Base-by-base conservation (phyloP, 2,888 invertebrate species). In the Drosophila seclusa region DNA sequence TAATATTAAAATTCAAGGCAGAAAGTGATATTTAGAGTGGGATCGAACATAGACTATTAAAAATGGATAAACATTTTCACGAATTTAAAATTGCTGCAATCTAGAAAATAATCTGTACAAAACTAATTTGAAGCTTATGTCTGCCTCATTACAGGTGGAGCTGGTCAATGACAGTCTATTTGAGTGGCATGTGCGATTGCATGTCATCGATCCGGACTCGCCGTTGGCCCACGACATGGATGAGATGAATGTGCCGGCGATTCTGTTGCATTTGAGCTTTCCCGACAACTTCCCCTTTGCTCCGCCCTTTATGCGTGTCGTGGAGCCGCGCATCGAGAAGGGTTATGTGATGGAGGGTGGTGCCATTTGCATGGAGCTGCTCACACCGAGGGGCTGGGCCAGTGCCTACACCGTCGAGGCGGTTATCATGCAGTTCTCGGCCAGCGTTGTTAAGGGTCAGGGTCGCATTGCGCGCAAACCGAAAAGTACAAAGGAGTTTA, bases 321-420 rank as follows among this genome's bases (percentile, higher is more conserved):
- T 96, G 92, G 96, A 96, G 87, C 96, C 96, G 11, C 94, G 96
- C 92, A 96, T 96, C 94, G 96, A 96, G 91, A 96, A 96, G 91
- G 97, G 97, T 45, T 97, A 97, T 91, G 97, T 97, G 31, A 97
- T 97, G 97, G 97, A 97, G 93, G 97, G 97, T 67, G 97, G 97
- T 45, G 97, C 97, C 52, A 97, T 97, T 90, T 97, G 97, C 91
- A 97, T 97, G 97, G 97, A 97, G 92, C 93, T 97, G 71, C 94
- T 97, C 67, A 97, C 97, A 24, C 97, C 97, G 0, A 94, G 97
- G 60, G 97, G 97, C 78, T 97, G 97, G 97, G 97, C 97, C 67
- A 90, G 90, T 49, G 87, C 87, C 24, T 87, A 87, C 29, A 87
- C 87, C 27, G 87, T 97, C 24, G 97, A 97, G 92, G 97, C 97